phyloP scores from a whole-genome alignment of 2,888 invertebrate species.

The Eupithecia insigniata region DNA sequence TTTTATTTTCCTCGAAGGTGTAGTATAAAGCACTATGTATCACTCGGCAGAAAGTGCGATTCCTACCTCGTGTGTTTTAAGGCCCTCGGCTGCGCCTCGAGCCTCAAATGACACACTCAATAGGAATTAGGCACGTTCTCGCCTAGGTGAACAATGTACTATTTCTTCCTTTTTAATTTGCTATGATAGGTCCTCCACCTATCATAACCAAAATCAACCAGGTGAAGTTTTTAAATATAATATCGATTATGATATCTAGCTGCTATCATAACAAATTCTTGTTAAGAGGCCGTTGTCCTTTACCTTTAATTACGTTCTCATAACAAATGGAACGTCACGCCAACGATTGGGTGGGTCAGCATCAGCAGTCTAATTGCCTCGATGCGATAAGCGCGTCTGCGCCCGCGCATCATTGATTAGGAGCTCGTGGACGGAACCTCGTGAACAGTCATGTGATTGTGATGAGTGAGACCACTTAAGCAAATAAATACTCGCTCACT shows the following conservation, averaged over 20 bases:
- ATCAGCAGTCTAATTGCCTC: slow-evolving; percentile 65
- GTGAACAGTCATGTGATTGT: slow-evolving; percentile 80
- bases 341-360: slow-evolving; percentile 63
- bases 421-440: slow-evolving; percentile 75
- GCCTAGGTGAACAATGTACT: too few species aligned
- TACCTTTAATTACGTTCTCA: slow-evolving; percentile 61
- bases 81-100: too few species aligned
- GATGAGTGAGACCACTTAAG: slow-evolving; percentile 82
- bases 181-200: too few species aligned
- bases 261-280: slow-evolving; percentile 18
- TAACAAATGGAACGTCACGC: slow-evolving; percentile 57
- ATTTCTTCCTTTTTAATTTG: too few species aligned
- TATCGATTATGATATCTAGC: neutral
- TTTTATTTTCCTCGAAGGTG: too few species aligned
- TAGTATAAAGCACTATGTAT: too few species aligned
- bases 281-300: slow-evolving; percentile 60
- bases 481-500: slow-evolving; percentile 71
- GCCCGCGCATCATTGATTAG: slow-evolving; percentile 64
- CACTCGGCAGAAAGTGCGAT: too few species aligned
- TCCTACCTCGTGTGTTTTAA: too few species aligned
- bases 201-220: too few species aligned
- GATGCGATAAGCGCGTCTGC: slow-evolving; percentile 61
- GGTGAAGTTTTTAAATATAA: neutral
- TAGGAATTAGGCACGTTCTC: too few species aligned
- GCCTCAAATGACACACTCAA: too few species aligned